Evolutionary conservation across 2,113 vertebrate genomes (phyloP), one percentile per base, ranked within the genome.

Genomic region (Rhinopomastus cyanomelas): DNA sequence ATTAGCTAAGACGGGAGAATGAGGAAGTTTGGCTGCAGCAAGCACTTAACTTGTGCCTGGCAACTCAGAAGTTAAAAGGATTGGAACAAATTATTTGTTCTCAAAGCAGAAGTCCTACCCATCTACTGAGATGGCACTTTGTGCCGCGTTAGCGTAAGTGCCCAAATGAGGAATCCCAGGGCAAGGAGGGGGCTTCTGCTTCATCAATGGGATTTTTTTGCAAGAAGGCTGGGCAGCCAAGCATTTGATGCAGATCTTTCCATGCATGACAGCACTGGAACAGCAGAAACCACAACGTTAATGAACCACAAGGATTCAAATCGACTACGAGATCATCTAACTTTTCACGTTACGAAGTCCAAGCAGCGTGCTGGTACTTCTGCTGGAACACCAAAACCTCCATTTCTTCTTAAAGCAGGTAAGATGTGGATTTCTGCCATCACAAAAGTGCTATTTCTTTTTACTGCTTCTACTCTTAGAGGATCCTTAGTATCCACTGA

Each of bases 191-290:
- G 75, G 27, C 39, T 49, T 78, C 84, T 53, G 68, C 44, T 86
- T 85, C 53, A 78, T 57, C 88, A 94, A 72, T 5, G 65, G 66
- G 74, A 83, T 34, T 82, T 93, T 90, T 93, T 94, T 96, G 81
- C 86, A 94, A 96, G 92, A 65, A 94, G 81, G 83, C 62, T 80
- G 42, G n/a, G 51, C 67, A 88, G n/a, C 34, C 83, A 74, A 86
- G 76, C 79, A 72, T 96, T 94, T 90, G 72, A 76, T 1, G 51
- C 88, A 91, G 83, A 92, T 79, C 81, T 87, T 61, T 56, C 55
- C 49, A 25, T n/a, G 22, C 37, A 56, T 2, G 0, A 61, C 87
- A 97, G 91, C 65, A 61, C 20, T 15, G 19, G 88, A 80, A 91
- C 44, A 55, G 55, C 3, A 2, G 92, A 94, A 96, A 82, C 29